Evolutionary conservation across 2,797 vertebrate genomes (phyloP).

Genomic region (Bradypus variegatus): DNA sequence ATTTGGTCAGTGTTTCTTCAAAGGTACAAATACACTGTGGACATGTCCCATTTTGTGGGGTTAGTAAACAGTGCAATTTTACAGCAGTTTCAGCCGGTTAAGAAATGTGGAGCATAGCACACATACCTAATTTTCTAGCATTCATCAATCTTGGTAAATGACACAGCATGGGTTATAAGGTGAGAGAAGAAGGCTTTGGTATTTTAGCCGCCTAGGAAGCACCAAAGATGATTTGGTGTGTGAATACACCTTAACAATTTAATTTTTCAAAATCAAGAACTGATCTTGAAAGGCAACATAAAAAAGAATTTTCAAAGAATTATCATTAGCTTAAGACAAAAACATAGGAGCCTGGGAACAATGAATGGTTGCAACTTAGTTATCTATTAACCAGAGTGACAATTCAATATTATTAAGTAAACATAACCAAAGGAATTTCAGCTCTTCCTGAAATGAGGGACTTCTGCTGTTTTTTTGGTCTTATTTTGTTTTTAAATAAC

Average conservation of each 20-base stretch:
- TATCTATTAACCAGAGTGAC: neutral
- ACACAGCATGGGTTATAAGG: neutral
- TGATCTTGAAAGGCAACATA: neutral
- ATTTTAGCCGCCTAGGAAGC: neutral
- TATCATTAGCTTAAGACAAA: neutral
- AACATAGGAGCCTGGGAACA: neutral
- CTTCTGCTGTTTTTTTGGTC: neutral
- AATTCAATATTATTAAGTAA: neutral
- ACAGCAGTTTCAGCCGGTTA: neutral
- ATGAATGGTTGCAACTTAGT: neutral
- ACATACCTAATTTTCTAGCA: neutral
- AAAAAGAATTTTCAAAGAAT: slow-evolving; percentile 19
- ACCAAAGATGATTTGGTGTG: neutral
- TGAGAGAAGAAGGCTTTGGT: neutral
- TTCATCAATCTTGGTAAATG: neutral
- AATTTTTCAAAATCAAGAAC: neutral
- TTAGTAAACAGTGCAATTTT: neutral
- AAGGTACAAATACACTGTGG: neutral
- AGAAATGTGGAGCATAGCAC: neutral
- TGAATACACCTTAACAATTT: neutral
- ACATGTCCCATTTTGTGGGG: neutral
- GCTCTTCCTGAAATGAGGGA: neutral
- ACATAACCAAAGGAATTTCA: neutral
- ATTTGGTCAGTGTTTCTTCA: neutral
- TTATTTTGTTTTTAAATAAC: slow-evolving; percentile 12